These are phyloP conservation scores for Pipistrellus kuhlii DNA, from an alignment of 2,797 vertebrate species.

Conservation along the genomic window DNA sequence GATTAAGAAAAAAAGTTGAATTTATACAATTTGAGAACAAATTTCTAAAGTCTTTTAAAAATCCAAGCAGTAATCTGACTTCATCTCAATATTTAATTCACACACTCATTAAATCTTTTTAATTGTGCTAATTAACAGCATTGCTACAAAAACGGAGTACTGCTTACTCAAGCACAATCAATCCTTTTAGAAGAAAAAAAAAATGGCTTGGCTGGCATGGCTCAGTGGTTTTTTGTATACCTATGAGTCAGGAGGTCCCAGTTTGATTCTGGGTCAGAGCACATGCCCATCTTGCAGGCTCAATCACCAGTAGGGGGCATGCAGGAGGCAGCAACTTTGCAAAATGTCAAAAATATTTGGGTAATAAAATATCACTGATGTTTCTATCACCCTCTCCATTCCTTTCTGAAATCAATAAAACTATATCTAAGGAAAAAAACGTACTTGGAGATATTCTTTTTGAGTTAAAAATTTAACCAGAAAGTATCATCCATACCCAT, in stretches of 20 bases:
- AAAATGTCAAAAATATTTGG: too few relatives aligned
- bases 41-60: slow-evolving; percentile 52
- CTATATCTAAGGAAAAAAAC: background rate
- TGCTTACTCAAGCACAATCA: slow-evolving; percentile 9
- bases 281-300: too few relatives aligned
- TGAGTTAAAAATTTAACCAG: slow-evolving; percentile 42
- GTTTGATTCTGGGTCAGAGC: too few relatives aligned
- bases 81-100: slow-evolving; percentile 20
- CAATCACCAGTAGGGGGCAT: too few relatives aligned
- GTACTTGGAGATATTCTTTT: background rate
- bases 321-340: too few relatives aligned
- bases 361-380: too few relatives aligned
- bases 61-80: slow-evolving; percentile 2
- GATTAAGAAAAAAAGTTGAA: background rate
- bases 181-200: slow-evolving; percentile 3
- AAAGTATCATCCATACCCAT: background rate
- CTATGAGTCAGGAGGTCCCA: too few relatives aligned
- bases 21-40: slow-evolving; percentile 5
- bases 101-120: slow-evolving; percentile 43
- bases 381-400: too few relatives aligned
- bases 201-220: background rate
- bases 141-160: slow-evolving; percentile 18
- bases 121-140: slow-evolving; percentile 23
- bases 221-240: too few relatives aligned
- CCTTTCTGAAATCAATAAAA: too few relatives aligned